A percentile compares a stretch with the other conserved stretches of the same genome.
These are phyloP conservation scores for Dyspetes luteomarginatus DNA, from an alignment of 2,888 invertebrate genomes.

Conservation along the genomic window DNA sequence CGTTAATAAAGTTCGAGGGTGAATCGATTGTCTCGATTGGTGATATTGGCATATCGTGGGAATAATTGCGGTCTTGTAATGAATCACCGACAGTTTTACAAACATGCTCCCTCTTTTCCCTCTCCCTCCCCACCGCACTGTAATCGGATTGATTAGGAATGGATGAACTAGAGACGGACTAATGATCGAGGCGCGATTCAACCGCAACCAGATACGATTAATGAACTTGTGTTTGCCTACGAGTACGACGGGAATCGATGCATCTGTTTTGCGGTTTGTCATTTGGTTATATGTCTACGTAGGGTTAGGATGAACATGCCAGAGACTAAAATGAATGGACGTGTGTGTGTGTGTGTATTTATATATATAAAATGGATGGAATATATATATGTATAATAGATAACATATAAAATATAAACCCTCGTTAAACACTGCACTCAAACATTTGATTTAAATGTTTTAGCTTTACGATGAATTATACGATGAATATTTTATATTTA, in stretches of 20 bases:
- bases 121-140: background rate
- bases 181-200: slow-evolving; percentile 20
- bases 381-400: background rate
- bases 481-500: too few relatives aligned
- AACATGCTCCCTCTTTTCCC: slow-evolving; percentile 19
- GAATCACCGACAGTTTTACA: slow-evolving; percentile 8
- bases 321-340: background rate
- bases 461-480: background rate
- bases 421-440: background rate
- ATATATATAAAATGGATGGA: background rate
- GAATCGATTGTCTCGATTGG: slow-evolving; percentile 38
- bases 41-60: slow-evolving; percentile 12
- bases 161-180: slow-evolving; percentile 29
- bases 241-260: slow-evolving; percentile 11
- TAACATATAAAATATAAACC: background rate
- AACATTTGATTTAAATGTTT: background rate
- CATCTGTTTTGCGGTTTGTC: slow-evolving; percentile 25
- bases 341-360: background rate
- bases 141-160: slow-evolving; percentile 58
- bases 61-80: slow-evolving; percentile 8
- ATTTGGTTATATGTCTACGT: background rate
- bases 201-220: slow-evolving; percentile 33
- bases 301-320: slow-evolving; percentile 8
- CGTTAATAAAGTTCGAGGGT: slow-evolving; percentile 36
- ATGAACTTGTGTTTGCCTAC: slow-evolving; percentile 35